A percentile compares a stretch with the other conserved stretches of the same genome.
Conservation (phyloP, 1,140 invertebrate genomes). For the Euschistus heros region DNA sequence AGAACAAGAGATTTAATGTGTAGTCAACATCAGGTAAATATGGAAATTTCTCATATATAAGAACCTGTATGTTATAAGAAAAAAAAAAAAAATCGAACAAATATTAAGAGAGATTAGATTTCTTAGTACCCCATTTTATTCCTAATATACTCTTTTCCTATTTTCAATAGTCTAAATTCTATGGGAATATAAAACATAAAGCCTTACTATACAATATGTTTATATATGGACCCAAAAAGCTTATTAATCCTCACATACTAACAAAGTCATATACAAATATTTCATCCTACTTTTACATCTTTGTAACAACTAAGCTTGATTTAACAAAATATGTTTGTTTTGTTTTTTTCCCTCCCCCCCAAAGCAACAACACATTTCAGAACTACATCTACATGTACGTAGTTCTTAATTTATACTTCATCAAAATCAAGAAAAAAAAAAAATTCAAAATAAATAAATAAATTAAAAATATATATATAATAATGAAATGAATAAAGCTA, state of each 20-base stretch:
- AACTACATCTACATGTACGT: background rate
- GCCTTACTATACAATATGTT: conserved; percentile 23
- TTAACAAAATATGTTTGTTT: conserved; percentile 1
- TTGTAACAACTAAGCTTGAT: conserved; percentile 1
- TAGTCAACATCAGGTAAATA: no score
- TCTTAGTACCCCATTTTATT: conserved; percentile 3
- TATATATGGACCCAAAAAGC: conserved; percentile 26
- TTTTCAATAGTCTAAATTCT: conserved; percentile 14
- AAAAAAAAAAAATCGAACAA: background rate
- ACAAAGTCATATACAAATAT: conserved; percentile 20
- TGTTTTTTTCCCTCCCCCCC: background rate
- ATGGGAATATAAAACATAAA: conserved; percentile 27
- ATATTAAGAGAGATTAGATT: background rate
- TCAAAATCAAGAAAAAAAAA: background rate
- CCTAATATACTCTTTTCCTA: background rate
- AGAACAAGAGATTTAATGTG: no score
- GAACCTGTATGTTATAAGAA: background rate
- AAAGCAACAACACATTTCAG: no score
- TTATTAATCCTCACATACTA: conserved; percentile 24
- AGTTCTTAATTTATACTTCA: background rate
- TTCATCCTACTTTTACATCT: conserved; percentile 3
- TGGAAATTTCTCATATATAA: no score
- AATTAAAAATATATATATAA: background rate
- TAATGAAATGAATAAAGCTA: conserved; percentile 2
- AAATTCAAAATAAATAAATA: background rate